Evolutionary conservation across 2,113 vertebrate genomes (phyloP), one percentile per base, ranked within the genome.

Genomic region (Otis tarda): DNA sequence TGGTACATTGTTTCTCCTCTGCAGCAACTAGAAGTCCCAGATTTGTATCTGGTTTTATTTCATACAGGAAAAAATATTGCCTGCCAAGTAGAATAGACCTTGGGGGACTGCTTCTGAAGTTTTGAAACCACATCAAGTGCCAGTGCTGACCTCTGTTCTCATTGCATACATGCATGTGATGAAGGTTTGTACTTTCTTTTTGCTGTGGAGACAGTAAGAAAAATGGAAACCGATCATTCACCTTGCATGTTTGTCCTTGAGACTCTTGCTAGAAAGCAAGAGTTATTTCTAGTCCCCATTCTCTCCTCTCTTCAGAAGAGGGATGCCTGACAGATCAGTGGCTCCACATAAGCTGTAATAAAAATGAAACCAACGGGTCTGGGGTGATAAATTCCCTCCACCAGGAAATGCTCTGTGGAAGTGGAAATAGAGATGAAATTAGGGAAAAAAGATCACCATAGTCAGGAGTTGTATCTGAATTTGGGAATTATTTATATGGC

Each of bases 11-110:
- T 64, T 91, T 78, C 63, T 70, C 20, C n/a, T 83, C 61, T 86
- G 71, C 31, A 85, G 22, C 23, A 83, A 56, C 12, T 57, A 13
- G 37, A 81, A 88, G 21, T 75, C 68, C 39, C 23, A 45, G 41
- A 18, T 83, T 94, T 83, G 7, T 79, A 47, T 94, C 63, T 83
- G 27, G 6, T 59, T 93, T 92, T 65, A 80, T 94, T 93, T 92
- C 64, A 77, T 53, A 24, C 19, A 76, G 61, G 50, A 68, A 88
- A 84, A 84, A 16, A 27, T 18, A 73, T 12, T 75, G 47, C 27
- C 39, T 93, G 71, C 68, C 79, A 92, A 94, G 28, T 15, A 86
- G 50, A 59, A 73, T 22, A 74, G 30, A 41, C 59, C 31, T 30
- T 43, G 41, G 47, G 24, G 28, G 59, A 76, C 53, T 71, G 53